These are phyloP conservation scores for Pseudoips prasinana DNA, from an alignment of 2,888 invertebrate genomes.

Conservation along the genomic window DNA sequence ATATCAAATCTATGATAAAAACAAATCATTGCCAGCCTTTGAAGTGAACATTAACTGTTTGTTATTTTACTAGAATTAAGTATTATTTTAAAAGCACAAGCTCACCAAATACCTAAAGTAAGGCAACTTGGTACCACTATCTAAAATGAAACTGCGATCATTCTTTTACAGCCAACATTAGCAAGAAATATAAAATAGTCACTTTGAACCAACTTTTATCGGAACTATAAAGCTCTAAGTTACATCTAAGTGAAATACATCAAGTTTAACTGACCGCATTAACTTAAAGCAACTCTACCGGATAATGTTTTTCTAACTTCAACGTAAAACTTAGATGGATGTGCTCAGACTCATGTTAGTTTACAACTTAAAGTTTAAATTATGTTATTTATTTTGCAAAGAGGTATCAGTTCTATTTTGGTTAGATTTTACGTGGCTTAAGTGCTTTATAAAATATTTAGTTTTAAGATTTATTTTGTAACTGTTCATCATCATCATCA, in stretches of 20 bases:
- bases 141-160: too few relatives aligned
- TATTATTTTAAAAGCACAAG: too few relatives aligned
- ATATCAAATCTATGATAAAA: too few relatives aligned
- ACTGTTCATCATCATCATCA: too few relatives aligned
- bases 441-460: too few relatives aligned
- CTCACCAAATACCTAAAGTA: too few relatives aligned
- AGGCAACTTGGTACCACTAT: too few relatives aligned
- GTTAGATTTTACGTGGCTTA: too few relatives aligned
- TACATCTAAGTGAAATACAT: conserved; percentile 55
- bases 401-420: conserved; percentile 14
- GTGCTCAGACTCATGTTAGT: conserved; percentile 51
- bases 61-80: too few relatives aligned
- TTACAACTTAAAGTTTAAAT: conserved; percentile 29
- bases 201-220: conserved; percentile 34
- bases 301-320: conserved; percentile 51
- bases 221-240: conserved; percentile 46
- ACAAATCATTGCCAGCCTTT: too few relatives aligned
- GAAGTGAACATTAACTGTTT: too few relatives aligned
- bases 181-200: conserved; percentile 7
- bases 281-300: conserved; percentile 45
- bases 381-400: conserved; percentile 27
- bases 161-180: conserved; percentile 7
- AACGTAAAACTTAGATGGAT: conserved; percentile 65
- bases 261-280: conserved; percentile 56
- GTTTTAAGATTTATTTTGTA: too few relatives aligned